Evolutionary conservation across 2,113 vertebrate species (phyloP).

Genomic region (Entelurus aequoreus): DNA sequence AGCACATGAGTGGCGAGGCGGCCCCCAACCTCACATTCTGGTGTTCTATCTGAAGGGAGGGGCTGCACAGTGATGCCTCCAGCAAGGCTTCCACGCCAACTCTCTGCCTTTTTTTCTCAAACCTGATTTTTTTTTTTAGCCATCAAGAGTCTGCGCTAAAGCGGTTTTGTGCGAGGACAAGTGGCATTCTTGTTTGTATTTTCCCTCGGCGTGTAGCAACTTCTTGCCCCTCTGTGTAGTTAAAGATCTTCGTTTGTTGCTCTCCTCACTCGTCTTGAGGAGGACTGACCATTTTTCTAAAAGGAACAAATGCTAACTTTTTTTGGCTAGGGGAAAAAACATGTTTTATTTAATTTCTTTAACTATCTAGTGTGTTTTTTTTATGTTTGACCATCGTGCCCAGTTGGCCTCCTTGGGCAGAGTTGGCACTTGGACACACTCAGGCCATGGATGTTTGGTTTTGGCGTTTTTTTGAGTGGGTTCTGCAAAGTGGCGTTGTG

Average conservation of each 20-base stretch:
- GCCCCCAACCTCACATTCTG: slow-evolving; percentile 24
- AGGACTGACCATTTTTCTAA: slow-evolving; percentile 60
- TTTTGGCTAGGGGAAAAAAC: slow-evolving; percentile 9
- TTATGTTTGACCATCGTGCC: slow-evolving; percentile 39
- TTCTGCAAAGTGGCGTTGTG: slow-evolving; percentile 60
- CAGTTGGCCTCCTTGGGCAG: slow-evolving; percentile 35
- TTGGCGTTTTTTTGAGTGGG: slow-evolving; percentile 13
- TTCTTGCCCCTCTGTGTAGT: slow-evolving; percentile 36
- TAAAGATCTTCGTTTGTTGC: slow-evolving; percentile 21
- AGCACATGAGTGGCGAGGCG: slow-evolving; percentile 25
- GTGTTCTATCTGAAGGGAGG: slow-evolving; percentile 29
- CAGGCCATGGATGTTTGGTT: slow-evolving; percentile 19
- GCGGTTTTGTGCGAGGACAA: slow-evolving; percentile 45
- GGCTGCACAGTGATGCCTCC: slow-evolving; percentile 47
- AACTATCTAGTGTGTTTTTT: slow-evolving; percentile 28
- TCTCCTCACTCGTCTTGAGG: slow-evolving; percentile 25
- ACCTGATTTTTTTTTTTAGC: too few relatives aligned
- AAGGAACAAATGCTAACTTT: slow-evolving; percentile 39
- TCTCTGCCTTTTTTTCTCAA: not conserved
- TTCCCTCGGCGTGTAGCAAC: slow-evolving; percentile 38
- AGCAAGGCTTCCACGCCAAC: not conserved
- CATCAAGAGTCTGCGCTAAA: slow-evolving; percentile 9
- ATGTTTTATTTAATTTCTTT: slow-evolving; percentile 67
- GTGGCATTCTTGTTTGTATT: slow-evolving; percentile 42
- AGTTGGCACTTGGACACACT: slow-evolving; percentile 46